A percentile compares a stretch with the other conserved stretches of the same genome.
These are phyloP conservation scores for Jordanella pulchra DNA, from an alignment of 2,797 vertebrate genomes.

Conservation along the genomic window DNA sequence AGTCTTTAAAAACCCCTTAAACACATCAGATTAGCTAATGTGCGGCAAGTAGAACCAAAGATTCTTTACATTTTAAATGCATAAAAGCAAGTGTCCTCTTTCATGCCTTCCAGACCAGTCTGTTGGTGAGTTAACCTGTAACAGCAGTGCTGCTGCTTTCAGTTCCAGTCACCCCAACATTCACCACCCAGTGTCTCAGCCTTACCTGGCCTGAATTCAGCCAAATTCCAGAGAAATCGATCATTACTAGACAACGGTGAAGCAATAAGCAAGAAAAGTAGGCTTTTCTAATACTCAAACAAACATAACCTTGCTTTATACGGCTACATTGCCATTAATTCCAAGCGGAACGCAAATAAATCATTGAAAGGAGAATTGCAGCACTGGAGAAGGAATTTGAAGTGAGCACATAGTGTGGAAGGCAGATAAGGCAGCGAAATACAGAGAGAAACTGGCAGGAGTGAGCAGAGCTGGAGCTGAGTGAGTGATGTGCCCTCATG, in stretches of 20 bases:
- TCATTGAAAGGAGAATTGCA: constrained; percentile 69
- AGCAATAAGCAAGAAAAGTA: constrained; percentile 54
- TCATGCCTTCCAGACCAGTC: background rate
- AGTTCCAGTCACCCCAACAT: constrained; percentile 3
- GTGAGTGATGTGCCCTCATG: constrained; percentile 62
- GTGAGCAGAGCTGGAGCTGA: constrained; percentile 53
- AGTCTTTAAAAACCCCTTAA: background rate
- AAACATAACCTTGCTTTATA: constrained; percentile 76
- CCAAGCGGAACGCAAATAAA: constrained; percentile 73
- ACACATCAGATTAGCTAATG: background rate
- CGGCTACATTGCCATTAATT: constrained; percentile 67
- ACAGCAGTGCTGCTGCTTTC: background rate
- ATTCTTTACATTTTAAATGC: background rate
- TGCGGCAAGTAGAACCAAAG: background rate
- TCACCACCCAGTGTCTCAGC: constrained; percentile 9
- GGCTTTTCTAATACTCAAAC: constrained; percentile 61
- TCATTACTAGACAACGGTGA: constrained; percentile 62
- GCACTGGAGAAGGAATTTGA: constrained; percentile 69
- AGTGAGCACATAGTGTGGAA: constrained; percentile 60
- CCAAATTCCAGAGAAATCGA: constrained; percentile 50
- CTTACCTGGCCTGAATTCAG: constrained; percentile 34
- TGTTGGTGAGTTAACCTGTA: background rate
- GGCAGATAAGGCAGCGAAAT: constrained; percentile 70
- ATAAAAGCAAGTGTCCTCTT: background rate
- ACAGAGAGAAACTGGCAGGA: constrained; percentile 39